Evolutionary conservation across 2,113 vertebrate species (phyloP).

Genomic region (Symphodus melops): DNA sequence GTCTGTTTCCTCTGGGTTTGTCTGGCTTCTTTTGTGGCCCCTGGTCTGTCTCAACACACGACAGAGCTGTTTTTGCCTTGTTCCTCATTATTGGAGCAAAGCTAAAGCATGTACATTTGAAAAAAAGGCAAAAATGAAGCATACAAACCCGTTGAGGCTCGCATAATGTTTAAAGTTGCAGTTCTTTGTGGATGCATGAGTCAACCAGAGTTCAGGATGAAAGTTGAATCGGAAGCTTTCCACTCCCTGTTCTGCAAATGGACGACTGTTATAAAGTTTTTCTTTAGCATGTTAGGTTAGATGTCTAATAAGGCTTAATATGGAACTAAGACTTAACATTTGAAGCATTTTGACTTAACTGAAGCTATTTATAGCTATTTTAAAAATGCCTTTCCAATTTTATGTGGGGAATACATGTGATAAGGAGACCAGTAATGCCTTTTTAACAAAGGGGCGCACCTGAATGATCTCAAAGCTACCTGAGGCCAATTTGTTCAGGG

Average conservation of each 20-base stretch:
- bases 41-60: slow-evolving; percentile 30
- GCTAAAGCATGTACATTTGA: slow-evolving; percentile 36
- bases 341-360: slow-evolving; percentile 7
- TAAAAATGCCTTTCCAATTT: slow-evolving; percentile 14
- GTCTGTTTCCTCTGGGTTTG: slow-evolving; percentile 38
- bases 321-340: not conserved
- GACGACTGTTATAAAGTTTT: slow-evolving; percentile 38
- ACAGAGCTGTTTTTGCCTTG: slow-evolving; percentile 21
- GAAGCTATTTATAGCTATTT: slow-evolving; percentile 39
- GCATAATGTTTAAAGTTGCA: slow-evolving; percentile 47
- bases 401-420: not conserved
- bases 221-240: slow-evolving; percentile 27
- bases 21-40: slow-evolving; percentile 36
- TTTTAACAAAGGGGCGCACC: slow-evolving; percentile 30
- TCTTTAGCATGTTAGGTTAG: slow-evolving; percentile 27
- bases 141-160: slow-evolving; percentile 54
- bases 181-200: slow-evolving; percentile 34
- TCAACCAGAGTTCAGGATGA: slow-evolving; percentile 43
- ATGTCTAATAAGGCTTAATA: slow-evolving; percentile 44
- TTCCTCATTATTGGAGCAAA: slow-evolving; percentile 9
- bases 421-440: slow-evolving; percentile 23
- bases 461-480: slow-evolving; percentile 58
- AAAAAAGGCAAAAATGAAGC: slow-evolving; percentile 55
- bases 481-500: slow-evolving; percentile 62
- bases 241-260: slow-evolving; percentile 45